Evolutionary conservation across 1,140 invertebrate species (phyloP), one percentile per base, ranked within the genome.

Genomic region (Pseudomyrmex gracilis): DNA sequence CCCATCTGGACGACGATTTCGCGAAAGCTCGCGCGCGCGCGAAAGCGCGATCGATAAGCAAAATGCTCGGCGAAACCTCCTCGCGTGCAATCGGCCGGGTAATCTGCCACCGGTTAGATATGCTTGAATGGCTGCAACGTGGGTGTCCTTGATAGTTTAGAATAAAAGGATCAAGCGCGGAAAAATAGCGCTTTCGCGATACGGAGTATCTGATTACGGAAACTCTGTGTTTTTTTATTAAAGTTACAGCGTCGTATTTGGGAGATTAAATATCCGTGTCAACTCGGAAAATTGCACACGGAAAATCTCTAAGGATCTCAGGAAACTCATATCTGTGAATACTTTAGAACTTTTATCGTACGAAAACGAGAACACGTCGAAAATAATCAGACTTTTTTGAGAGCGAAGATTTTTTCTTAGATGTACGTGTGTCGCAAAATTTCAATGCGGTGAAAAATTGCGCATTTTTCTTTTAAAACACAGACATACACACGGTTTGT

Each of bases 71-170:
- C 34, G 57, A 71, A 73, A 55, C 66, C 57, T 82, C 66, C 57
- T 82, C 12, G 77, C 70, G 66, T 87, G 74, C 74, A 84, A 84
- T 84, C 71, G 53, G 20, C 55, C 82, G n/a, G 51, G 13, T 68
- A 66, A 86, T 86, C 66, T 84, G 61, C 34, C 51, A 51, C n/a
- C 1, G 34, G 34, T n/a, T 73, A 51, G 53, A 85, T 85, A 58
- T 78, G 74, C 68, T 85, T 58, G 24, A 80, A 73, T 60, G 51
- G 17, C 66, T 57, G n/a, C 67, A 58, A 47, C 66, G 34, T 60
- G 43, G 43, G 76, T 12, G 66, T 24, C 55, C 66, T 80, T 80
- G 66, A 49, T 70, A 24, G 43, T 80, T 80, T 80, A 70, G 55
- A 80, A 70, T 80, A 34, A 80, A 80, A 60, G 55, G 76, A 80